phyloP scores from a whole-genome alignment of 2,113 vertebrate species.

The Phodopus roborovskii region DNA sequence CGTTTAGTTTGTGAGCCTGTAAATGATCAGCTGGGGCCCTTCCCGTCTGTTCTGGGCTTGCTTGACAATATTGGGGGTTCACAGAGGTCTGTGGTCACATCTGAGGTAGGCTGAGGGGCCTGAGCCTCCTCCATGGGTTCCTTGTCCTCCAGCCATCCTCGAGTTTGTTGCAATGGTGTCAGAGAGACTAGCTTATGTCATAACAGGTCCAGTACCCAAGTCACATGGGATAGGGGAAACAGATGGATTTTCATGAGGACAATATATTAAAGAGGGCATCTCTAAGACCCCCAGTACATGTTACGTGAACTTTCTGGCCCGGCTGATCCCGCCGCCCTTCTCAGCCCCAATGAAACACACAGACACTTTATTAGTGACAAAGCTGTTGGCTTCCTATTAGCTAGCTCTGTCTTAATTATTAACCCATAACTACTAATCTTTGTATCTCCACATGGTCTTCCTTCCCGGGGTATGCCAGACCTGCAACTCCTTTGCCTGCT shows the following conservation, averaged over 20 bases:
- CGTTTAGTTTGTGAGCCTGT: not conserved
- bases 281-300: not conserved
- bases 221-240: not conserved
- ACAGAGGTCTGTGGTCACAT: not conserved
- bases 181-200: not conserved
- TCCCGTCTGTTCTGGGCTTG: not conserved
- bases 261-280: not conserved
- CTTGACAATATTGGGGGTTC: not conserved
- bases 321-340: too few species aligned
- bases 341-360: too few species aligned
- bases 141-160: not conserved
- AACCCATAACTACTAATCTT: too few species aligned
- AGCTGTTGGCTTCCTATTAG: too few species aligned
- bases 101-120: not conserved
- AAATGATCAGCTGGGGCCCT: not conserved
- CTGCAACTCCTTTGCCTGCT: too few species aligned
- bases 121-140: not conserved
- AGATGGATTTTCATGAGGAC: not conserved
- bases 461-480: too few species aligned
- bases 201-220: not conserved
- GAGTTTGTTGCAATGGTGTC: rapidly evolving
- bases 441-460: too few species aligned
- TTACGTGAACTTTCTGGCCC: too few species aligned
- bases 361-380: too few species aligned
- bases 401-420: too few species aligned